These are phyloP conservation scores for Lophotis ruficrista DNA, from an alignment of 2,113 vertebrate genomes.

Conservation along the genomic window DNA sequence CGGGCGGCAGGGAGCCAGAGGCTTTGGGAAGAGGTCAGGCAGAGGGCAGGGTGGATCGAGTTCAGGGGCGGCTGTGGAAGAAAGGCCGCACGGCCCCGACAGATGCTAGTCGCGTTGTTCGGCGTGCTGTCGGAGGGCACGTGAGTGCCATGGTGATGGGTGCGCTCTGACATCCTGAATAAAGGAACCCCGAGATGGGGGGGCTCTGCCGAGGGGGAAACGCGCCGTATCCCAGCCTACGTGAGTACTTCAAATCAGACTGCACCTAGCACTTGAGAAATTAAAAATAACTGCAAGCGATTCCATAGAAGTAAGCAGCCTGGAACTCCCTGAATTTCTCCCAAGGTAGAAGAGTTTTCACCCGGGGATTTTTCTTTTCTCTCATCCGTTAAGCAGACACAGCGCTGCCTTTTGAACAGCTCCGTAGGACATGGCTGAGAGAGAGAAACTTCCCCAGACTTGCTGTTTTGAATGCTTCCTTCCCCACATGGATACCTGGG, in stretches of 20 bases:
- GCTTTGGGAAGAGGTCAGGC: conserved; percentile 41
- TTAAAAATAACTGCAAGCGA: neutral
- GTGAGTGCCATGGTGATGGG: conserved; percentile 25
- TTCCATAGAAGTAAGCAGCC: neutral
- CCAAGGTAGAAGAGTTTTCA: neutral
- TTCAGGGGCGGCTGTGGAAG: neutral
- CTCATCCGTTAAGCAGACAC: neutral
- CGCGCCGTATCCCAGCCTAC: neutral
- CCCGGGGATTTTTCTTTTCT: neutral
- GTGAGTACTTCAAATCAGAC: neutral
- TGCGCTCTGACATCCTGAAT: neutral
- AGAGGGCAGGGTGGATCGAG: conserved; percentile 35
- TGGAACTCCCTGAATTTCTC: neutral
- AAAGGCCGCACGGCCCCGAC: neutral
- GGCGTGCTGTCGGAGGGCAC: neutral
- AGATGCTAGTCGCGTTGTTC: conserved; percentile 18
- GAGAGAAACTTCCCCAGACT: neutral
- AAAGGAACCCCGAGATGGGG: neutral
- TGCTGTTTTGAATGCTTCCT: neutral
- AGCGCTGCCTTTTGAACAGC: neutral
- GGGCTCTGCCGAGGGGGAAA: neutral
- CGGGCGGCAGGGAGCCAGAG: neutral
- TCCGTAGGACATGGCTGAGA: neutral
- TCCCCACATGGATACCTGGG: neutral
- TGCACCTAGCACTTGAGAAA: neutral